Percentiles rank a stretch among this genome's conserved stretches.
Evolutionary conservation across 2,888 invertebrate species (phyloP).

Genomic region (Noctua fimbriata): DNA sequence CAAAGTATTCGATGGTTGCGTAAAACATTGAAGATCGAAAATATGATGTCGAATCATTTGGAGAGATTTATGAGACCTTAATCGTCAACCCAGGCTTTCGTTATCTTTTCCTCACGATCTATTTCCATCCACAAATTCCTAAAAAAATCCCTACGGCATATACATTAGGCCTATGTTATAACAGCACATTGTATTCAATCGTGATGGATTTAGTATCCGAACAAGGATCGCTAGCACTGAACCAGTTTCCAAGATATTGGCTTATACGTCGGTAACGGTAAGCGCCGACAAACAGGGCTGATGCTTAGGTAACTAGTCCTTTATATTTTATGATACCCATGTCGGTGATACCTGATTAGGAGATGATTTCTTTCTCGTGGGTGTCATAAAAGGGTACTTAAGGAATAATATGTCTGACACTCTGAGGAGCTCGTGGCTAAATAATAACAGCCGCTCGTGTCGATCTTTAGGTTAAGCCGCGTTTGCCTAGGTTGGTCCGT

Average conservation of each 20-base stretch:
- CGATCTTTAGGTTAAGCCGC: no score
- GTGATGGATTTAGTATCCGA: constrained; percentile 75
- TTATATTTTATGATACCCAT: constrained; percentile 10
- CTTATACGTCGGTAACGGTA: constrained; percentile 71
- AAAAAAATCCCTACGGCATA: constrained; percentile 18
- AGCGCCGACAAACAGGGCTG: constrained; percentile 49
- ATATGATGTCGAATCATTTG: neutral
- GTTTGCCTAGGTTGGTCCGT: no score
- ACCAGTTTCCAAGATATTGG: constrained; percentile 83
- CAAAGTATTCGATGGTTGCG: neutral
- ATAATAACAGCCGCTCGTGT: no score
- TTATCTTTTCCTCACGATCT: neutral
- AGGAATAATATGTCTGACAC: neutral
- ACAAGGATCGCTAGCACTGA: constrained; percentile 80
- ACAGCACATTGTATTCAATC: constrained; percentile 65
- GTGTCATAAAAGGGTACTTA: neutral
- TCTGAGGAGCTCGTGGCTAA: no score
- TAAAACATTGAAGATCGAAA: neutral
- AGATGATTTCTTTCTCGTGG: neutral
- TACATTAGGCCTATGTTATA: constrained; percentile 47
- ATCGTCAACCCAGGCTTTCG: neutral
- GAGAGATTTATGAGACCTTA: neutral
- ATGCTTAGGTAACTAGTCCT: neutral
- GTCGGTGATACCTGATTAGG: neutral
- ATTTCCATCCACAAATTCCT: neutral